phyloP scores from a whole-genome alignment of 2,113 vertebrate genomes.

The Phalacrocorax aristotelis region DNA sequence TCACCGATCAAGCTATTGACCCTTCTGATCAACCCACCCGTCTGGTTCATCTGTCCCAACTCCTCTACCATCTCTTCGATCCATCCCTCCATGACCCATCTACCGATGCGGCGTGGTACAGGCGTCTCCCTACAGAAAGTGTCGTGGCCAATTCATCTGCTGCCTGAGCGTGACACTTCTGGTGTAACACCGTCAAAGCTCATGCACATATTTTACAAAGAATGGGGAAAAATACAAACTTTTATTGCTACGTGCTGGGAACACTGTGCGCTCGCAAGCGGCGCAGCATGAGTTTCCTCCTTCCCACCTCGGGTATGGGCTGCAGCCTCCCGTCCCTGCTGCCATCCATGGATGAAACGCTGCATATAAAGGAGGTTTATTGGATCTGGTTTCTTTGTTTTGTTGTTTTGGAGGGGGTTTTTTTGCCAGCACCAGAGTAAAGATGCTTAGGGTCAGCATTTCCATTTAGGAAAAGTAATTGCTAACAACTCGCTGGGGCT shows the following conservation, averaged over 20 bases:
- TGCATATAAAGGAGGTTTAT: neutral
- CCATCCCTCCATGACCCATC: neutral
- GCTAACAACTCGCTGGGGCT: neutral
- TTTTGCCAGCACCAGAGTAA: neutral
- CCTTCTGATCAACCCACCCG: neutral
- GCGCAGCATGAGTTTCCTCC: neutral
- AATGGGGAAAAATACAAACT: neutral
- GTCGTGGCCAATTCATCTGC: neutral
- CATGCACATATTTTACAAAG: neutral
- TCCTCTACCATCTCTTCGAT: neutral
- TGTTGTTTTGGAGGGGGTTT: neutral
- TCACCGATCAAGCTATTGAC: neutral
- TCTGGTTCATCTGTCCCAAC: neutral
- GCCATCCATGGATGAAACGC: neutral
- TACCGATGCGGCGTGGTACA: accelerated
- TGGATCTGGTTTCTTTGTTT: neutral
- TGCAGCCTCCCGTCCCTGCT: neutral
- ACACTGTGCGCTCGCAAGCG: neutral
- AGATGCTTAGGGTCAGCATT: neutral
- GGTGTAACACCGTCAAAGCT: neutral
- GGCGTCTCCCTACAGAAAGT: accelerated
- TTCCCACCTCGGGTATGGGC: neutral
- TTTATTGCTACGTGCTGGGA: neutral
- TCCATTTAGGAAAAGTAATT: neutral
- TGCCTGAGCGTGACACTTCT: neutral